Percentiles rank a stretch among this genome's conserved stretches.
Evolutionary conservation across 2,113 vertebrate species (phyloP).

Genomic region (Cervus canadensis): DNA sequence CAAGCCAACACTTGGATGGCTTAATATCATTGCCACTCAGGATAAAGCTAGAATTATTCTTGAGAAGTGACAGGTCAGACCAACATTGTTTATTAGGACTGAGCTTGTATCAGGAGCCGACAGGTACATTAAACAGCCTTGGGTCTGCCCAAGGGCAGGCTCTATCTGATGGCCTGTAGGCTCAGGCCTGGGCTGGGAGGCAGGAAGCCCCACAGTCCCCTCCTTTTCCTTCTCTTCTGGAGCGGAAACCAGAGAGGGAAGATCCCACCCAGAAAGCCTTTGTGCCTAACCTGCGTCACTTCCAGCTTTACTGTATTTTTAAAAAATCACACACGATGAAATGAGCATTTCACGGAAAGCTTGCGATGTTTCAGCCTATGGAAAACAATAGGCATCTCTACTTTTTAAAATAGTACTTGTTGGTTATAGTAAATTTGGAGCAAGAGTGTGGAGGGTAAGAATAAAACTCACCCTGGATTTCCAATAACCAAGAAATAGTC

Average conservation of each 20-base stretch:
- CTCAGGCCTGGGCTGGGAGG: background rate
- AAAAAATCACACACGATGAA: background rate
- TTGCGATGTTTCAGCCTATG: background rate
- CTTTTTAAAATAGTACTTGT: background rate
- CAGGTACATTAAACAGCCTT: background rate
- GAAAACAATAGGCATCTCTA: background rate
- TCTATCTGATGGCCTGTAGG: background rate
- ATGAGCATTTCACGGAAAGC: background rate
- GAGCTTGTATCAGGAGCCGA: background rate
- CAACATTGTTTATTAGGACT: background rate
- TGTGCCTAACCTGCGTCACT: slow-evolving; percentile 24
- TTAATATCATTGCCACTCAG: background rate
- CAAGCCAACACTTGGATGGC: background rate
- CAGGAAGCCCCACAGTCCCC: slow-evolving; percentile 54
- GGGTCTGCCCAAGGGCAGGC: background rate
- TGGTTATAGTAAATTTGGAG: background rate
- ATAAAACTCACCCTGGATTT: background rate
- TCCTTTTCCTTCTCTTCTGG: slow-evolving; percentile 48
- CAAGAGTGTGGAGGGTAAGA: background rate
- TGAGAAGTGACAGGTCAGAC: background rate
- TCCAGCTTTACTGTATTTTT: background rate
- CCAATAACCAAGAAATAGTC: background rate
- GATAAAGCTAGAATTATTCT: background rate
- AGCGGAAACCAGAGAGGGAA: slow-evolving; percentile 45
- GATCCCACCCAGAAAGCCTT: slow-evolving; percentile 69